Evolutionary conservation across 2,797 vertebrate genomes (phyloP).

Genomic region (Eulemur rubriventer): DNA sequence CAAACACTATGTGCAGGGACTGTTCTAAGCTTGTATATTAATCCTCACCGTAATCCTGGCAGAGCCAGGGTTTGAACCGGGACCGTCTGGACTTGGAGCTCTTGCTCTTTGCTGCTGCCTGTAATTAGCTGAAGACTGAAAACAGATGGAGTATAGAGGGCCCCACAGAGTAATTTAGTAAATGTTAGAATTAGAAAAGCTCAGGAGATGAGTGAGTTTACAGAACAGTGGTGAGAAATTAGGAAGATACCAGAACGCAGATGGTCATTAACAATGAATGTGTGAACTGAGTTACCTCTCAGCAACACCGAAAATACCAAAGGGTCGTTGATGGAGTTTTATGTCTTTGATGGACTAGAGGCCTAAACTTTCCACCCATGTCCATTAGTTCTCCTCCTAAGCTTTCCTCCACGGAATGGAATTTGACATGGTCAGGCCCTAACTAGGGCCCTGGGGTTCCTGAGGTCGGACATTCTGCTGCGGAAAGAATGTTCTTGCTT

Average conservation of each 20-base stretch:
- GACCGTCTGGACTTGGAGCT: neutral
- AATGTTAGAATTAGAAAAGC: neutral
- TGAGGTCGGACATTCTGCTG: neutral
- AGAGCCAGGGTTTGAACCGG: neutral
- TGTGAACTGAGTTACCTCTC: neutral
- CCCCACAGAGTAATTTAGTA: neutral
- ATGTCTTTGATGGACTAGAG: neutral
- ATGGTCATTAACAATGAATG: neutral
- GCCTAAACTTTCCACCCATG: accelerated
- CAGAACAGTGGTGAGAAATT: too few relatives aligned
- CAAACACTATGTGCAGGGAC: neutral
- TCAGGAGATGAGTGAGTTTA: neutral
- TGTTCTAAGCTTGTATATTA: accelerated
- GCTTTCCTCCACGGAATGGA: neutral
- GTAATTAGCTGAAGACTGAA: neutral
- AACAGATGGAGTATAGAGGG: accelerated
- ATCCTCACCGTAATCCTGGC: neutral
- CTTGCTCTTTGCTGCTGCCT: neutral
- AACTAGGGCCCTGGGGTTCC: accelerated
- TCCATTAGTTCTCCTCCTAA: too few relatives aligned
- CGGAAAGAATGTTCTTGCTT: neutral
- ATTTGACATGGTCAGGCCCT: neutral
- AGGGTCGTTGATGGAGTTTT: neutral
- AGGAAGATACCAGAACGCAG: accelerated
- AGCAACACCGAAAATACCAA: too few relatives aligned